These are phyloP conservation scores for Hyposoter didymator DNA, from an alignment of 2,888 invertebrate genomes.

Conservation along the genomic window DNA sequence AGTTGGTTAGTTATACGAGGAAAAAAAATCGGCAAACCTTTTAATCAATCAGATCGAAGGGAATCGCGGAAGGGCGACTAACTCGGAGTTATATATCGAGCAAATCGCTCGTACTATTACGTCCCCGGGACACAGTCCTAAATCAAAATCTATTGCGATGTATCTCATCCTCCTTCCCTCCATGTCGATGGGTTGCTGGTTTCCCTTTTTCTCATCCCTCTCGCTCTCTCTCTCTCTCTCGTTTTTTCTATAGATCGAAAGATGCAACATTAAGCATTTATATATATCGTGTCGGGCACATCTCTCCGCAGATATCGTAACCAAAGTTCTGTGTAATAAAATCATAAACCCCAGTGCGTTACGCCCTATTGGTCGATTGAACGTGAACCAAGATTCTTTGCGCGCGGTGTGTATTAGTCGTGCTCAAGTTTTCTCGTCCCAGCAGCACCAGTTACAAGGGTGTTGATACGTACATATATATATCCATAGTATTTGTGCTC, in stretches of 20 bases:
- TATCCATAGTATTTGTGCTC: not conserved
- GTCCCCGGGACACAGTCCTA: conserved; percentile 71
- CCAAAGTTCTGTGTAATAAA: conserved; percentile 63
- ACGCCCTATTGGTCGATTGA: conserved; percentile 53
- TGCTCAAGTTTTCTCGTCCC: conserved; percentile 19
- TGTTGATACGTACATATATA: conserved; percentile 27
- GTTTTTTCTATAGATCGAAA: conserved; percentile 10
- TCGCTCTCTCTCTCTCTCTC: conserved; percentile 9
- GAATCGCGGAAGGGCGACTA: conserved; percentile 5
- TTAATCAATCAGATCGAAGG: conserved; percentile 48
- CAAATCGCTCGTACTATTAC: conserved; percentile 80
- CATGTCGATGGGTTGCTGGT: conserved; percentile 25
- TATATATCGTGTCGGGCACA: conserved; percentile 27
- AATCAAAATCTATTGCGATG: conserved; percentile 73
- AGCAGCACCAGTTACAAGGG: conserved; percentile 45
- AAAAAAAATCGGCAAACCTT: conserved; percentile 18
- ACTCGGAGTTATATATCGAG: conserved; percentile 70
- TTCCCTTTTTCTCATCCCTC: conserved; percentile 1
- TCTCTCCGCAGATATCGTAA: conserved; percentile 34
- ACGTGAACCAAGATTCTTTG: conserved; percentile 20
- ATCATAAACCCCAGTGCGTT: conserved; percentile 65
- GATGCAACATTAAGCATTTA: conserved; percentile 41
- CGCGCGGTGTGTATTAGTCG: conserved; percentile 16
- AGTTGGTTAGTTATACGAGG: not conserved
- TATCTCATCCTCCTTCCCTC: conserved; percentile 34